A percentile compares a stretch with the other conserved stretches of the same genome.
phyloP scores from a whole-genome alignment of 1,140 invertebrate genomes.

The Trichonephila inaurata region DNA sequence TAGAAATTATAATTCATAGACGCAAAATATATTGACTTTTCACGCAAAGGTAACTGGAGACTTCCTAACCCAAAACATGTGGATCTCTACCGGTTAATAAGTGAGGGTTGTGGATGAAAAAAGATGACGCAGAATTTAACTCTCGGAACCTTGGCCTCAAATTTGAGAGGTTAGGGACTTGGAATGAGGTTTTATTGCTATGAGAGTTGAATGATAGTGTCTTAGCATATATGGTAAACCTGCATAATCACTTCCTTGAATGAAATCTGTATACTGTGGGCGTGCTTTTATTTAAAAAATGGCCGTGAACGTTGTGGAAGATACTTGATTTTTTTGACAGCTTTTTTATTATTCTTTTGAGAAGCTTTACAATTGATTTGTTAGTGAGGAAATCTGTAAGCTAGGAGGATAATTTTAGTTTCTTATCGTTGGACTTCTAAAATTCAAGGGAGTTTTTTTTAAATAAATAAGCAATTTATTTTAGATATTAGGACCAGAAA shows the following conservation, averaged over 20 bases:
- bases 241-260: neutral
- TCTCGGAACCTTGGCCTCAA: neutral
- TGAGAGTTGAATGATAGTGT: neutral
- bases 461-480: too few species aligned
- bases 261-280: too few species aligned
- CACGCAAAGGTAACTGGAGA: neutral
- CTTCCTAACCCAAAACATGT: too few species aligned
- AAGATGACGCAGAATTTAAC: neutral
- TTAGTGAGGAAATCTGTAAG: too few species aligned
- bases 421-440: too few species aligned
- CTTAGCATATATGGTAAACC: neutral
- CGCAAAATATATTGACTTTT: neutral
- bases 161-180: neutral
- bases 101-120: neutral
- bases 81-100: too few species aligned
- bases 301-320: neutral
- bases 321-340: neutral
- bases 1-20: neutral
- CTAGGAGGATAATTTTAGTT: too few species aligned
- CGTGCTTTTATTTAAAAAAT: neutral
- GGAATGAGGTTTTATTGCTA: neutral
- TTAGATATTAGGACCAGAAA: too few species aligned
- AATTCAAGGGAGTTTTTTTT: too few species aligned
- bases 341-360: neutral
- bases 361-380: neutral